phyloP scores from a whole-genome alignment of 2,888 invertebrate genomes.

The Liodrosophila aerea region DNA sequence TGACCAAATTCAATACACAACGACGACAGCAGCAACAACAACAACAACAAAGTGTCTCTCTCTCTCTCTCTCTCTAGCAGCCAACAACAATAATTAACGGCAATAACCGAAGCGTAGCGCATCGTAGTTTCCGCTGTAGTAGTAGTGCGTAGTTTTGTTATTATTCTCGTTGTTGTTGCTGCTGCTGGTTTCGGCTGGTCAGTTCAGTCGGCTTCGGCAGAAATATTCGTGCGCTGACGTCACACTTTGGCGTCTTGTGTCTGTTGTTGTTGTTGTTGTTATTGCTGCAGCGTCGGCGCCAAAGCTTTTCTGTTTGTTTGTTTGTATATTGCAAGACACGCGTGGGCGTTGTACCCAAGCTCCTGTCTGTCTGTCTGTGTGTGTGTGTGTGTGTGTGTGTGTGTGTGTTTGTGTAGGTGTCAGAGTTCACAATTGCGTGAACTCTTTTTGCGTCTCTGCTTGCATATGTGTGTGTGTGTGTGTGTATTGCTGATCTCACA shows the following conservation, averaged over 20 bases:
- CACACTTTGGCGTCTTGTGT: slow-evolving; percentile 42
- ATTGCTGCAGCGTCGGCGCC: slow-evolving; percentile 21
- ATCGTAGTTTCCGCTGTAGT: slow-evolving; percentile 69
- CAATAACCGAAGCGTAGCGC: slow-evolving; percentile 75
- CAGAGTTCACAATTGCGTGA: slow-evolving; percentile 48
- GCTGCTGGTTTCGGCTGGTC: slow-evolving; percentile 32
- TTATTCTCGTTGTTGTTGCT: slow-evolving; percentile 36
- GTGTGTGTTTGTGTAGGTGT: slow-evolving; percentile 23
- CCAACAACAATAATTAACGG: slow-evolving; percentile 69
- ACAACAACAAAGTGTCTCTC: slow-evolving; percentile 32
- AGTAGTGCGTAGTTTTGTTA: slow-evolving; percentile 32
- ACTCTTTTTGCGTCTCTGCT: slow-evolving; percentile 30
- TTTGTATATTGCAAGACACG: slow-evolving; percentile 50
- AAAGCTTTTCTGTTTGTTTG: slow-evolving; percentile 42
- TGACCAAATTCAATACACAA: slow-evolving; percentile 67
- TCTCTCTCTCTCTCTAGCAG: no score
- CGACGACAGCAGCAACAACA: slow-evolving; percentile 37
- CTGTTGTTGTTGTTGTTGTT: slow-evolving; percentile 18
- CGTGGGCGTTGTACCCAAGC: slow-evolving; percentile 61
- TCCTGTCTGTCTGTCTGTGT: slow-evolving; percentile 14
- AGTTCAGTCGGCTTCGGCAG: slow-evolving; percentile 47
- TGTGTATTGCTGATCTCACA: slow-evolving; percentile 27
- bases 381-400: slow-evolving; percentile 18
- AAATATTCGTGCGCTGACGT: slow-evolving; percentile 61
- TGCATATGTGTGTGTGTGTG: slow-evolving; percentile 3